Conservation (phyloP, 2,113 vertebrate genomes). For the Condylura cristata region DNA sequence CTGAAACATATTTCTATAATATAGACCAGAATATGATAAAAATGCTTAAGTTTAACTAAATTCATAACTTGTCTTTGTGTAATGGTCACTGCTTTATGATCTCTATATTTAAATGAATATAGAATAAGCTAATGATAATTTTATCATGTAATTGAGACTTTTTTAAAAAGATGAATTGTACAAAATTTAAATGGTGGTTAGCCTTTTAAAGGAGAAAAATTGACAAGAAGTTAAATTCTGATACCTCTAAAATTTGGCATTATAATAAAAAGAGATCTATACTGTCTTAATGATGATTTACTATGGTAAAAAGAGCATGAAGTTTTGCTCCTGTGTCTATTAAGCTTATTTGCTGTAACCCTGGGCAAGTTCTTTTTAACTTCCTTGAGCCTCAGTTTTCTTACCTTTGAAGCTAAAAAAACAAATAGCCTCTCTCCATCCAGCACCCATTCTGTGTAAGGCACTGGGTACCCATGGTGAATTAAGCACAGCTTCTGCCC, state of each 20-base stretch:
- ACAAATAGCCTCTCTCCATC: not conserved
- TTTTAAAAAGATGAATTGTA: not conserved
- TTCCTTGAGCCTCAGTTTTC: conserved; percentile 8
- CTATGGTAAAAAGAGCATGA: not conserved
- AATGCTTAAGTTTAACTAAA: not conserved
- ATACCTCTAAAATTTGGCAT: not conserved
- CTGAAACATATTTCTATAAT: not conserved
- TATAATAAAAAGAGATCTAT: not conserved
- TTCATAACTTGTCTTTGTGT: conserved; percentile 20
- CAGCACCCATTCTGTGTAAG: not conserved
- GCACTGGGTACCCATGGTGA: not conserved
- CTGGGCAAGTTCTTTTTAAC: conserved; percentile 9
- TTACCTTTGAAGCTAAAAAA: conserved; percentile 42
- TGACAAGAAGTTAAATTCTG: not conserved
- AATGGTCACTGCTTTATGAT: not conserved
- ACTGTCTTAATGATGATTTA: not conserved
- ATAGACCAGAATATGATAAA: not conserved
- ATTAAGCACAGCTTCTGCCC: not conserved
- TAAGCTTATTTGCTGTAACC: not conserved
- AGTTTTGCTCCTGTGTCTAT: not conserved
- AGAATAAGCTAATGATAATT: conserved; percentile 13
- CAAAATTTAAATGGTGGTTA: conserved; percentile 6
- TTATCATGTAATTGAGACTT: conserved; percentile 3
- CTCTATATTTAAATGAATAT: not conserved
- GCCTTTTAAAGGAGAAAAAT: conserved; percentile 15